A percentile compares a stretch with the other conserved stretches of the same genome.
Conservation (phyloP, 2,113 vertebrate genomes). For the Zosterops pallidus region DNA sequence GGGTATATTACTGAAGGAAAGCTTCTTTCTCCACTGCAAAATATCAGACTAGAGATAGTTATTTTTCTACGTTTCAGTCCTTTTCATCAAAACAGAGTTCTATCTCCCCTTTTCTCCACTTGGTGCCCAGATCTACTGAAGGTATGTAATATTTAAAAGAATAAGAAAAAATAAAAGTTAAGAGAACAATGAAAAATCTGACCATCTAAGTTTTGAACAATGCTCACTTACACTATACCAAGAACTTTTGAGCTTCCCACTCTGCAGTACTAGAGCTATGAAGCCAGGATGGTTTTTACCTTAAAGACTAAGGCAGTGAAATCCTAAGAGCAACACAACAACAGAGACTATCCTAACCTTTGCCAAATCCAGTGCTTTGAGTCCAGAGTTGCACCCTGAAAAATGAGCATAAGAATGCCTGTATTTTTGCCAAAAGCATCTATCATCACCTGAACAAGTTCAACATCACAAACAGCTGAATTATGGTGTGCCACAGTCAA, state of each 20-base stretch:
- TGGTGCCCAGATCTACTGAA: background rate
- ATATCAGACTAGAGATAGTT: background rate
- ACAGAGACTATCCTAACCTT: background rate
- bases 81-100: background rate
- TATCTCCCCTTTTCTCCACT: background rate
- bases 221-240: background rate
- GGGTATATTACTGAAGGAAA: background rate
- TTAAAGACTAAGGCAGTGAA: background rate
- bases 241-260: background rate
- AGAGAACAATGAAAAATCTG: background rate
- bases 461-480: background rate
- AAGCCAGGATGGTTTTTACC: background rate
- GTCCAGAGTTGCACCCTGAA: background rate
- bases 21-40: background rate
- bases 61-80: background rate
- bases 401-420: background rate
- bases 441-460: background rate
- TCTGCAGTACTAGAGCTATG: background rate
- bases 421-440: background rate
- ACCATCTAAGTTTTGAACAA: background rate
- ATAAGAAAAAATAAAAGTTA: background rate
- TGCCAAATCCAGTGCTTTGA: background rate
- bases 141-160: fast-evolving
- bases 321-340: background rate
- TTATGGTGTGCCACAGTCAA: background rate